A percentile compares a stretch with the other conserved stretches of the same genome.
Evolutionary conservation across 2,888 invertebrate species (phyloP).

Genomic region (Molorchus minor): DNA sequence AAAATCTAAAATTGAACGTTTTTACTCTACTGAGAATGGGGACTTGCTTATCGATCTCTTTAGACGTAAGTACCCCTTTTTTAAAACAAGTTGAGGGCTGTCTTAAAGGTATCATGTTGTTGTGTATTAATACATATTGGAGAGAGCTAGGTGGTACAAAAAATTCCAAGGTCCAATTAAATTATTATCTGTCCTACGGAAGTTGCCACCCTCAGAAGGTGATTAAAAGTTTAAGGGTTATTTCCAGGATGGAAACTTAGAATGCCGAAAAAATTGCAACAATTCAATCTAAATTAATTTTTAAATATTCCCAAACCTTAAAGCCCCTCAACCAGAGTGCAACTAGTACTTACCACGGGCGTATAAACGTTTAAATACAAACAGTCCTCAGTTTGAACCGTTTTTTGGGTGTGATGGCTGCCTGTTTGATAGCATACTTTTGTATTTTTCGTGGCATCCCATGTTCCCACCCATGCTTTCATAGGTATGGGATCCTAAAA

Average conservation of each 20-base stretch:
- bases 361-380: constrained; percentile 21
- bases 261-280: neutral
- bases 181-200: too few relatives aligned
- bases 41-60: neutral
- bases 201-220: too few relatives aligned
- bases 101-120: too few relatives aligned
- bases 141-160: too few relatives aligned
- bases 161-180: too few relatives aligned
- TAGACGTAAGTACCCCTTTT: neutral
- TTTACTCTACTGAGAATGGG: neutral
- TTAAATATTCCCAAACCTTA: neutral
- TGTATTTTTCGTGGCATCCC: constrained; percentile 14
- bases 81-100: neutral
- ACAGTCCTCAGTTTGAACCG: constrained; percentile 25
- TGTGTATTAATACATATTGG: too few relatives aligned
- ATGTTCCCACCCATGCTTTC: constrained; percentile 4
- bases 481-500: constrained; percentile 16
- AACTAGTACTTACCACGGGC: constrained; percentile 15
- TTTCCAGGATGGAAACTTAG: neutral
- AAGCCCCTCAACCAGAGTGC: neutral
- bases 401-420: neutral
- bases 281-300: neutral
- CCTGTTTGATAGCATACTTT: constrained; percentile 9
- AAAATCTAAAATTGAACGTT: neutral
- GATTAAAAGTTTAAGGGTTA: neutral